A percentile compares a stretch with the other conserved stretches of the same genome.
Evolutionary conservation across 2,888 invertebrate species (phyloP).

Genomic region (Drosophila basisetae): DNA sequence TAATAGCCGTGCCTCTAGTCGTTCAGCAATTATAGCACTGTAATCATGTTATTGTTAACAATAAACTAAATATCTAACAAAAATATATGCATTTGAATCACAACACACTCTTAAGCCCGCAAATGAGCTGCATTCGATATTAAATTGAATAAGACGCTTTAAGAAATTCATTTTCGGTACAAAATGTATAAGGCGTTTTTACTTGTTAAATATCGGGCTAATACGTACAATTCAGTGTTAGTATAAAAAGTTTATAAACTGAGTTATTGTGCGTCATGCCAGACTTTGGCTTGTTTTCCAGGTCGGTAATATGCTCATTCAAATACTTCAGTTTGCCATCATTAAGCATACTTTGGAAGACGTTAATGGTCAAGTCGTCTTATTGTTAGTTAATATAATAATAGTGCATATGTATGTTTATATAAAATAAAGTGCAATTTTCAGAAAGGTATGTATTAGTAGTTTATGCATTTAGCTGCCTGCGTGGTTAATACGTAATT

Average conservation of each 20-base stretch:
- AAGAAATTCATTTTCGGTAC: slow-evolving; percentile 14
- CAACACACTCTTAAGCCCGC: background rate
- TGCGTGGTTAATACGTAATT: slow-evolving; percentile 41
- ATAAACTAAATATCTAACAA: slow-evolving; percentile 51
- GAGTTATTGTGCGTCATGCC: slow-evolving; percentile 38
- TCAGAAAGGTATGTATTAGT: slow-evolving; percentile 25
- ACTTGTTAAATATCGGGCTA: slow-evolving; percentile 40
- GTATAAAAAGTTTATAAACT: slow-evolving; percentile 39
- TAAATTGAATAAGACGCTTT: slow-evolving; percentile 2
- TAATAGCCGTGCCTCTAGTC: slow-evolving; percentile 56
- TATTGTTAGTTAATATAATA: slow-evolving; percentile 32
- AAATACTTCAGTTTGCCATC: slow-evolving; percentile 52
- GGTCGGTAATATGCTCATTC: slow-evolving; percentile 33
- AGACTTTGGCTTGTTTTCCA: slow-evolving; percentile 41
- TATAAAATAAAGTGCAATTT: slow-evolving; percentile 34
- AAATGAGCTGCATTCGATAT: background rate
- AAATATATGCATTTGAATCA: background rate
- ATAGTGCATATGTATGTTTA: background rate
- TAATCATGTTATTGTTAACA: slow-evolving; percentile 61
- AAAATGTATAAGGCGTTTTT: slow-evolving; percentile 51
- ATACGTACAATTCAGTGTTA: slow-evolving; percentile 49
- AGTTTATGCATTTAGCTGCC: slow-evolving; percentile 22
- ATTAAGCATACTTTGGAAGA: slow-evolving; percentile 45
- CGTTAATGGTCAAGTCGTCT: slow-evolving; percentile 30
- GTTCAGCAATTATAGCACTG: slow-evolving; percentile 57